Evolutionary conservation across 2,797 vertebrate genomes (phyloP), one percentile per base, ranked within the genome.

Genomic region (Chelonia mydas): DNA sequence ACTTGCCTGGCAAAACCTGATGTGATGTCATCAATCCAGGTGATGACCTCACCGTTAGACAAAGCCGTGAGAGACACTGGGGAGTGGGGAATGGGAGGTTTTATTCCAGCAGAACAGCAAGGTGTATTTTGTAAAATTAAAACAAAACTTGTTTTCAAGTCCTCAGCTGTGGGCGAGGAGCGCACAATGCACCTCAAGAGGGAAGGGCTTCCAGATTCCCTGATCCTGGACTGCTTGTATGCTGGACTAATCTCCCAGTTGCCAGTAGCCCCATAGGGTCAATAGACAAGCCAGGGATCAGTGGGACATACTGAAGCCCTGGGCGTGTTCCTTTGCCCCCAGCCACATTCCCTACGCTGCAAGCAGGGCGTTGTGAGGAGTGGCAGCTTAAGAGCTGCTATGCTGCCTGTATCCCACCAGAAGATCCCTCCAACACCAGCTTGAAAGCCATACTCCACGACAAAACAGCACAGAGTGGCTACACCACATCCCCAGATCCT

Each of bases 41-140:
- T 17, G 28, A 21, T 1, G 0, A 11, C 57, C 0, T 0, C 3
- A 0, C 3, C 41, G 72, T 50, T 53, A 65, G 33, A 78, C 25
- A 33, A 55, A 77, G 84, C 2, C 10, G 3, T 13, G 31, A 68
- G 81, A 74, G 41, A 41, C 13, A 31, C 19, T 11, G 3, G 25
- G 0, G 4, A 28, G 16, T 2, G 3, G 28, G 5, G 7, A 16
- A 16, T 27, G 37, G 53, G 51, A 41, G 25, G 51, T 21, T 27
- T 53, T 17, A 10, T 15, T 81, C 6, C 55, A 45, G 55, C 37
- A 5, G 15, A 17, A 0, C 53, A 15, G 27, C 49, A 10, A 45
- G 72, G 21, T 41, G 21, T 45, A 12, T 41, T 23, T 13, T 25
- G 37, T 74, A 41, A 25, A 74, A 74, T 45, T 45, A 45, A 45